Evolutionary conservation across 2,797 vertebrate genomes (phyloP), one percentile per base, ranked within the genome.

Genomic region (Yasuhikotakia modesta): DNA sequence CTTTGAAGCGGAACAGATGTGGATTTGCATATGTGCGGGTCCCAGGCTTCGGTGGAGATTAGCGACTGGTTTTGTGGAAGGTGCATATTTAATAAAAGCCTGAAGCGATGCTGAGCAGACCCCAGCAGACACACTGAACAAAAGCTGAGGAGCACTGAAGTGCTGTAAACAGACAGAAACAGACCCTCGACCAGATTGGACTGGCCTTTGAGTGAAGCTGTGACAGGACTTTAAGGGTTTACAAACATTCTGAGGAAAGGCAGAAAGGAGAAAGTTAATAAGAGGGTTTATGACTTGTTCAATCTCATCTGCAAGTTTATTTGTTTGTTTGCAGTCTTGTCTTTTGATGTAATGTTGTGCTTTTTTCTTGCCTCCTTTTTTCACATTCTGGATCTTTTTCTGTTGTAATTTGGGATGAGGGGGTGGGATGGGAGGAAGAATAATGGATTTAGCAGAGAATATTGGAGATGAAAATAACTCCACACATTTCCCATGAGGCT

Each of bases 21-120:
- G 95, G 94, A 98, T 99, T 99, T 98, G 96, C 97, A 98, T 99
- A 98, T 96, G 94, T 95, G 94, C 95, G 96, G 95, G 94, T 95
- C 95, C 94, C 94, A 92, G 94, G 94, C 92, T 95, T 96, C 95
- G 94, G 95, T 96, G 96, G 96, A 98, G 96, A 99, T 98, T 99
- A 99, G 93, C 91, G 72, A 78, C 72, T 73, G 79, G 79, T 85
- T 85, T 85, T 84, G 74, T 95, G 93, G 93, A 96, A 98, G 95
- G 96, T 97, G 95, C 96, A 98, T 98, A 95, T 98, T 97, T 98
- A 99, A 98, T 98, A 96, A 96, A 95, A 93, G 96, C 95, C 96
- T 95, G 92, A 92, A 96, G 95, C 94, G 92, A 95, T 90, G 87
- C 91, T 88, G 91, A 92, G 89, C 88, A 86, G 90, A 94, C 90